These are phyloP conservation scores for Cichladusa arquata DNA, from an alignment of 2,113 vertebrate species.

Conservation along the genomic window DNA sequence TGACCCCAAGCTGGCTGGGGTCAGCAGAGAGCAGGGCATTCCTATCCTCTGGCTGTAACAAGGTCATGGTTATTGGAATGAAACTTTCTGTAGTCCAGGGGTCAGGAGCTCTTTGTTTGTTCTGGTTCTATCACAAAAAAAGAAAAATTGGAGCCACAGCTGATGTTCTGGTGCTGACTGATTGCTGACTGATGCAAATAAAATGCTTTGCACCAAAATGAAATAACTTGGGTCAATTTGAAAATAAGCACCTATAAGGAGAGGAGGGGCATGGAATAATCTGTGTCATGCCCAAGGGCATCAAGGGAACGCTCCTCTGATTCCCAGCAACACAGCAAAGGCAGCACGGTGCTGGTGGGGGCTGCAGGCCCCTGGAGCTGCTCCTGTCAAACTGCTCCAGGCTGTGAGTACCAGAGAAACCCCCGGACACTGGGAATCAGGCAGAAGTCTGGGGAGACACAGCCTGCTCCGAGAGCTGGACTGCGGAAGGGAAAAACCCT, in stretches of 20 bases:
- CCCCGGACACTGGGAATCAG: rapidly evolving
- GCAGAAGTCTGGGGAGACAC: background rate
- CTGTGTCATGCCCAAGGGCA: background rate
- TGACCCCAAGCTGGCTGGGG: background rate
- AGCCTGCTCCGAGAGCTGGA: background rate
- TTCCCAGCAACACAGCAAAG: background rate
- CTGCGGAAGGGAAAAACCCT: background rate
- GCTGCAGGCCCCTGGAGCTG: background rate
- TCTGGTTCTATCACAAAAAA: background rate
- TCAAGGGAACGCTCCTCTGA: background rate
- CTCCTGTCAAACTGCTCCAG: background rate
- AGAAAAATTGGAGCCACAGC: background rate
- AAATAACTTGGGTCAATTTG: background rate
- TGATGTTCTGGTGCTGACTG: background rate
- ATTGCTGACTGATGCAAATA: background rate
- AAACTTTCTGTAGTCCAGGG: background rate
- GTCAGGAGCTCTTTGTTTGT: background rate
- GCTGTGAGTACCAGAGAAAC: background rate
- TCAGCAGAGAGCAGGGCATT: background rate
- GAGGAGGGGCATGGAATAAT: background rate
- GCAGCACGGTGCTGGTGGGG: background rate
- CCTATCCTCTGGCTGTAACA: background rate
- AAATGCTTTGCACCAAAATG: background rate
- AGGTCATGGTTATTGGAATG: background rate
- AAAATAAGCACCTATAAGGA: background rate